These are phyloP conservation scores for Trematomus bernacchii DNA, from an alignment of 2,797 vertebrate species.

Conservation along the genomic window DNA sequence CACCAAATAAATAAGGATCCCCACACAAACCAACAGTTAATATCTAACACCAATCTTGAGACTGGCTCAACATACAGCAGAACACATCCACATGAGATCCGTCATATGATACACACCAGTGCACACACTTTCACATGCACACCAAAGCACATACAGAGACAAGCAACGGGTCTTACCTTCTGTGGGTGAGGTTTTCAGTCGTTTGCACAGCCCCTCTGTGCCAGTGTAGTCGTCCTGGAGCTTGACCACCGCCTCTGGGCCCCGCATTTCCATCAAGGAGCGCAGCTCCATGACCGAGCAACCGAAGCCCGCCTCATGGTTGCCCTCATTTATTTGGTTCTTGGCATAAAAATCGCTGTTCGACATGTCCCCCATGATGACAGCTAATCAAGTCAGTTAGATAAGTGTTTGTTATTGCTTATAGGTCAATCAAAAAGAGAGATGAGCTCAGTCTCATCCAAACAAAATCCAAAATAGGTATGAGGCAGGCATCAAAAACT, in stretches of 20 bases:
- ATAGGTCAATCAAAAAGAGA: constrained; percentile 67
- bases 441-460: constrained; percentile 59
- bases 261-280: constrained; percentile 97
- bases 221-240: constrained; percentile 96
- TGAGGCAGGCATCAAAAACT: constrained; percentile 50
- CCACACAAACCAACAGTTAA: constrained; percentile 6
- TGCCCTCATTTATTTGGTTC: constrained; percentile 98
- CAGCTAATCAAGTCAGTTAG: constrained; percentile 69
- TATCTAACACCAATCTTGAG: not conserved
- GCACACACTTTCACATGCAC: constrained; percentile 30
- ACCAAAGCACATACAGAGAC: constrained; percentile 14
- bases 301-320: constrained; percentile 93
- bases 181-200: constrained; percentile 94
- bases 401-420: constrained; percentile 81
- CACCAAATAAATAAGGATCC: not conserved
- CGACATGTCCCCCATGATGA: constrained; percentile 98
- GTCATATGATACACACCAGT: constrained; percentile 5
- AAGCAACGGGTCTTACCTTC: constrained; percentile 89
- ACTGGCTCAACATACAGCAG: constrained; percentile 3
- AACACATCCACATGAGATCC: constrained; percentile 21
- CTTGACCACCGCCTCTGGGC: constrained; percentile 95
- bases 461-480: constrained; percentile 65
- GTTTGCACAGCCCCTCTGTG: constrained; percentile 94
- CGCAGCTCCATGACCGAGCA: constrained; percentile 96
- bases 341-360: constrained; percentile 99